Percentiles rank a stretch among this genome's conserved stretches.
Evolutionary conservation across 2,113 vertebrate species (phyloP).

Genomic region (Syngnathoides biaculeatus): DNA sequence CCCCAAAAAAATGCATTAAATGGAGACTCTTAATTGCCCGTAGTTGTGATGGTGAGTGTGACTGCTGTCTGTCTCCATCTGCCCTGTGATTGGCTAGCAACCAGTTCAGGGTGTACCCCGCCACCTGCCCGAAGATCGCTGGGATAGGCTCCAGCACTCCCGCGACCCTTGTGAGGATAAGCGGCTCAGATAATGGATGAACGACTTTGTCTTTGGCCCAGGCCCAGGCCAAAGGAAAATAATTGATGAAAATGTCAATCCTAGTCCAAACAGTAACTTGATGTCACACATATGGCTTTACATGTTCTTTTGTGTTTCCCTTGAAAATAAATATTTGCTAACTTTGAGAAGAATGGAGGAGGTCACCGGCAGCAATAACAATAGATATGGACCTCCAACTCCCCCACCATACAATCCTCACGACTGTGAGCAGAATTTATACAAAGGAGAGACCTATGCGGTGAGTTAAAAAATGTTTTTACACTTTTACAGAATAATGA

Average conservation of each 20-base stretch:
- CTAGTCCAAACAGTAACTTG: constrained; percentile 9
- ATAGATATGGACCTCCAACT: neutral
- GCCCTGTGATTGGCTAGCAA: too few relatives aligned
- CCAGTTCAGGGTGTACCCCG: too few relatives aligned
- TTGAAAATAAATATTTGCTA: neutral
- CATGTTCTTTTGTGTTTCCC: constrained; percentile 2
- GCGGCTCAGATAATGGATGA: too few relatives aligned
- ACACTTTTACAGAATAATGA: too few relatives aligned
- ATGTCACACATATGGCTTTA: constrained; percentile 9
- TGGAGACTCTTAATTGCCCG: too few relatives aligned
- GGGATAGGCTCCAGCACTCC: too few relatives aligned
- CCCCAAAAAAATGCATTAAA: too few relatives aligned
- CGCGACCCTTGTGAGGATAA: too few relatives aligned
- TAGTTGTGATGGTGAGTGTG: too few relatives aligned
- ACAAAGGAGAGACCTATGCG: constrained; percentile 37
- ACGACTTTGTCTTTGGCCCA: constrained; percentile 37
- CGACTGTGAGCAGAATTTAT: constrained; percentile 6
- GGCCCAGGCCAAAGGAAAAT: constrained; percentile 23
- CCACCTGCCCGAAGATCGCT: too few relatives aligned
- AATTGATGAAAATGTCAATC: constrained; percentile 22
- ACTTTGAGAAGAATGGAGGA: constrained; percentile 36
- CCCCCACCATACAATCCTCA: constrained; percentile 52
- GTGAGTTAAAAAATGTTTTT: constrained; percentile 22
- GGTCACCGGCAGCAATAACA: constrained; percentile 11
- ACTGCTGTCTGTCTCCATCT: too few relatives aligned